phyloP scores from a whole-genome alignment of 2,888 invertebrate species.

The Tupiocoris notatus region DNA sequence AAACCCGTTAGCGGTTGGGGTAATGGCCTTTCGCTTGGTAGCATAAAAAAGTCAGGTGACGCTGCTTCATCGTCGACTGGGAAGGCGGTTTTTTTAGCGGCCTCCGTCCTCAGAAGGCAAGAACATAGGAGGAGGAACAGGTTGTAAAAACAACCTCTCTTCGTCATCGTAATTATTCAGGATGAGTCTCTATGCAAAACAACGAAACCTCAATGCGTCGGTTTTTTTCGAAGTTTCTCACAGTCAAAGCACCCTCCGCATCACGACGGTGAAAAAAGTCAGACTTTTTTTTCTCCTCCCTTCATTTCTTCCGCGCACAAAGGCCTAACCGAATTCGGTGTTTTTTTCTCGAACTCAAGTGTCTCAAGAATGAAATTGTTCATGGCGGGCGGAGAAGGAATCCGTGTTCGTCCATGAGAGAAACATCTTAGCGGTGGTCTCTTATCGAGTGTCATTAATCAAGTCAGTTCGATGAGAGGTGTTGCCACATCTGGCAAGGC shows the following conservation, averaged over 20 bases:
- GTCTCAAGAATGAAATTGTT: neutral
- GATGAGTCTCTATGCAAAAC: slow-evolving; percentile 20
- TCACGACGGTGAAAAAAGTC: neutral
- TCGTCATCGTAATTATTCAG: slow-evolving; percentile 15
- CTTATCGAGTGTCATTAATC: slow-evolving; percentile 1
- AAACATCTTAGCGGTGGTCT: slow-evolving; percentile 3
- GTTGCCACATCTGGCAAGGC: slow-evolving; percentile 26
- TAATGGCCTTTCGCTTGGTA: neutral
- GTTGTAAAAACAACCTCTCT: neutral
- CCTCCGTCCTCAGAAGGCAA: neutral
- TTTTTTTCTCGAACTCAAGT: neutral
- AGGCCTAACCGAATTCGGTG: neutral
- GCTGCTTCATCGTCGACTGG: neutral
- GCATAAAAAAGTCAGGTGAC: neutral
- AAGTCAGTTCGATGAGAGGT: neutral
- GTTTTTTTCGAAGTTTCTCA: slow-evolving; percentile 16
- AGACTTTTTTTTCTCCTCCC: neutral
- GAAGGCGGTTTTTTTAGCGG: neutral
- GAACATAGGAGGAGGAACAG: neutral
- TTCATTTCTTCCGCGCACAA: neutral
- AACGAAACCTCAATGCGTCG: no score
- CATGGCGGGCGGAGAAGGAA: no score
- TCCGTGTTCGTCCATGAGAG: slow-evolving; percentile 13
- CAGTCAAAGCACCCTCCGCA: neutral
- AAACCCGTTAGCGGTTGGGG: neutral